Conservation (phyloP, 2,888 invertebrate species). For the Beris morrisii region DNA sequence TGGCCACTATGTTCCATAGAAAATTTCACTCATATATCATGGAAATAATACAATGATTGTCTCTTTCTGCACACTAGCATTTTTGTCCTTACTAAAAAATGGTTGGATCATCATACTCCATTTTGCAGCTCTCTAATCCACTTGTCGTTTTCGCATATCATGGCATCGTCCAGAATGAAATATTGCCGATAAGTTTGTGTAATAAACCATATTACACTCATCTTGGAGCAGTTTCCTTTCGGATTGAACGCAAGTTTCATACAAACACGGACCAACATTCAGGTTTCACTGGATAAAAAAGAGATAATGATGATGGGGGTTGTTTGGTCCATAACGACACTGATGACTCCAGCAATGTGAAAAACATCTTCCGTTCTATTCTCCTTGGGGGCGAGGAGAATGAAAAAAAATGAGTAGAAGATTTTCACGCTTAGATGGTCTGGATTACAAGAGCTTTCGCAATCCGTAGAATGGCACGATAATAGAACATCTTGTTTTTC, state of each 20-base stretch:
- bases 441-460: background rate
- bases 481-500: slow-evolving; percentile 8
- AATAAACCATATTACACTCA: slow-evolving; percentile 20
- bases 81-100: background rate
- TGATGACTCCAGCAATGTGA: slow-evolving; percentile 20
- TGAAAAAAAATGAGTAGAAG: slow-evolving; percentile 1
- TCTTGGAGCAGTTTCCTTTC: slow-evolving; percentile 1
- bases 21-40: no score
- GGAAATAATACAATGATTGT: no score
- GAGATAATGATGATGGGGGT: slow-evolving; percentile 23
- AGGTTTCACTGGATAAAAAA: slow-evolving; percentile 24
- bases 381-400: background rate
- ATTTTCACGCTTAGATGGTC: slow-evolving; percentile 8
- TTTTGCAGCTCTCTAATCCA: slow-evolving; percentile 9
- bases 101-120: slow-evolving; percentile 6
- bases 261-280: slow-evolving; percentile 16
- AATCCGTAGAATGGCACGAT: background rate
- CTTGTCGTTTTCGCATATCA: slow-evolving; percentile 17
- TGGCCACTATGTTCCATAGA: no score
- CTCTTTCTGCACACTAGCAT: no score
- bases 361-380: slow-evolving; percentile 12
- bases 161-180: slow-evolving; percentile 14
- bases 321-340: slow-evolving; percentile 19
- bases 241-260: slow-evolving; percentile 1
- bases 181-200: slow-evolving; percentile 16